Base-by-base conservation (phyloP, 2,113 vertebrate species). In the Clupea harengus region DNA sequence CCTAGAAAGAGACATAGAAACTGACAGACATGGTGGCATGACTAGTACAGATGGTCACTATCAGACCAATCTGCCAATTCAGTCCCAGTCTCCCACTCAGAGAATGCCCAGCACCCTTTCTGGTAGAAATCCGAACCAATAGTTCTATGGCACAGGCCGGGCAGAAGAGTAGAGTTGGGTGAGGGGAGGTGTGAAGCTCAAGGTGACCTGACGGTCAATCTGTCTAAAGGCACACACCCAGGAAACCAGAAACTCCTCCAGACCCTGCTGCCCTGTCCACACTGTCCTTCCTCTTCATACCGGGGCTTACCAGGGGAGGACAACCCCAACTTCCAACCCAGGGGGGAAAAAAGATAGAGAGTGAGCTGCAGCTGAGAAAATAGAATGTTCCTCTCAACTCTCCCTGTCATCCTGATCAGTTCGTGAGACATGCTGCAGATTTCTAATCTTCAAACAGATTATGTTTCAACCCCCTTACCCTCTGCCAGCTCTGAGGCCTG, bases 401-500 rank as follows among this genome's bases (percentile, higher is more conserved):
- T 72, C 45, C 83, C 60, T 72, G 45, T 47, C 81, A 54, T 44
- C 28, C 72, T 13, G 10, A 10, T 32, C 28, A 15, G 10, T 45
- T 32, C 25, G 75, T 78, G 64, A 72, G 81, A 82, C 54, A 82
- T 25, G 64, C 45, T 75, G 60, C 54, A 82, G 72, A 84, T 57
- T 84, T 86, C 75, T 81, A 88, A 84, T 84, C 83, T 81, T 85
- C 72, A 81, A n/a, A 15, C 45, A 84, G 83, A 86, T 88, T 47
- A 83, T 49, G 60, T 90, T 86, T 85, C 82, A 89, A 45, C 5
- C 22, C 80, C 54, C 80, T 28, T n/a, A 13, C 46, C 0, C 75
- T 81, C 81, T 67, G 64, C 18, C 81, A 78, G 72, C 72, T 39
- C 32, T 72, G 64, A 72, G n/a, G 64, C n/a, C 64, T 72, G 64